Evolutionary conservation across 2,113 vertebrate genomes (phyloP), one percentile per base, ranked within the genome.

Genomic region (Nycticebus coucang): DNA sequence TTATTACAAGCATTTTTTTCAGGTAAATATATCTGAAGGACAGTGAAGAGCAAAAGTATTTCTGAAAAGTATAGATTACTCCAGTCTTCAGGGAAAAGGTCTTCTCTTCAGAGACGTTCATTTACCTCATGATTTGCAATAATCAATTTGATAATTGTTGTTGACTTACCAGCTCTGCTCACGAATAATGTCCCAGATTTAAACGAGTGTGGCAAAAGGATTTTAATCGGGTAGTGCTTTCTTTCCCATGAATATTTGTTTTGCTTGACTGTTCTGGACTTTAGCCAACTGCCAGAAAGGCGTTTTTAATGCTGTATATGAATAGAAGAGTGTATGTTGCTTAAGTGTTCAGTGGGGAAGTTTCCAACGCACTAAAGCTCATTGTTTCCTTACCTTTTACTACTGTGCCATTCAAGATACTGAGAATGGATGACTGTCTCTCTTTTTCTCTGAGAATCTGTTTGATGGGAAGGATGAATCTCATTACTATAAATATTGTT

Each of bases 401-500:
- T 80, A 71, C 0, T 30, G 57, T 80, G 53, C 82, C 57, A 5
- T 94, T 84, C 37, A 78, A 55, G 89, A 57, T 28, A 5, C n/a
- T n/a, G 18, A 86, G 41, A 93, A 69, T 71, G 22, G 86, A 83
- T 96, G 62, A 60, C 87, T 84, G 64, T 66, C 93, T 85, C 83
- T 77, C 45, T 80, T 93, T 83, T 96, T 72, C 64, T 94, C 71
- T 60, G 14, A 15, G 66, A 87, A 72, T 89, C 94, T 87, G 26
- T 93, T 75, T 94, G 83, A 94, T 94, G 87, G 74, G 72, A 93
- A 96, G 50, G 57, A 33, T 96, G 93, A 97, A 79, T 97, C 77
- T 94, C 93, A 81, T 97, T 95, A 87, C 83, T 97, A 33, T 94
- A 96, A 97, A 89, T 96, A 95, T 33, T 95, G 94, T 96, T 96